phyloP scores from a whole-genome alignment of 1,140 invertebrate genomes.

The Condylostylus longicornis region DNA sequence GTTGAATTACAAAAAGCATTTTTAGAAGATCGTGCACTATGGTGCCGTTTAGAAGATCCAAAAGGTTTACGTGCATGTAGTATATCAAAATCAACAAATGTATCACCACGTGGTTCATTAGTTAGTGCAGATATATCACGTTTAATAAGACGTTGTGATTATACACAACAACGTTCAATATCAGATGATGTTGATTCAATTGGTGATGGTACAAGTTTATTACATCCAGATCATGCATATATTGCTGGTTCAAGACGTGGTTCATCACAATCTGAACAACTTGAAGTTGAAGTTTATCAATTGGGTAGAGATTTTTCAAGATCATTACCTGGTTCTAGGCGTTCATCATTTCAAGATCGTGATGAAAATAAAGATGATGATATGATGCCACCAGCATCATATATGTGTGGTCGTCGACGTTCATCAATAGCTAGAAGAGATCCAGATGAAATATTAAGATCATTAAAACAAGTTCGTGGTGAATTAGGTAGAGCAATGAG shows the following conservation, averaged over 20 bases:
- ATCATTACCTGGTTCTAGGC: conserved; percentile 64
- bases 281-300: conserved; percentile 72
- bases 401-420: conserved; percentile 51
- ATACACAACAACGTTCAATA: conserved; percentile 48
- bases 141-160: conserved; percentile 44
- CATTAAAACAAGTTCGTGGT: conserved; percentile 60
- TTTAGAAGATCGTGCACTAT: conserved; percentile 68
- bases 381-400: conserved; percentile 36
- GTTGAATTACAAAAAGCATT: conserved; percentile 63
- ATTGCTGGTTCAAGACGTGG: conserved; percentile 57
- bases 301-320: conserved; percentile 69
- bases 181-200: conserved; percentile 61
- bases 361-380: conserved; percentile 36
- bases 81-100: conserved; percentile 49
- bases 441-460: conserved; percentile 64
- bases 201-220: conserved; percentile 49
- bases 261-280: conserved; percentile 68
- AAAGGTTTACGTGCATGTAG: conserved; percentile 41
- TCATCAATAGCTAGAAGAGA: conserved; percentile 64
- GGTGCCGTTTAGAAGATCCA: conserved; percentile 73
- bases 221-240: conserved; percentile 74
- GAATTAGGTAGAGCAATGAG: conserved; percentile 66
- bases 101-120: conserved; percentile 64
- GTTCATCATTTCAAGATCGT: conserved; percentile 64
- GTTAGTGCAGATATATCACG: conserved; percentile 40